Evolutionary conservation across 2,888 invertebrate species (phyloP).

Genomic region (Pristionchus japonicus): DNA sequence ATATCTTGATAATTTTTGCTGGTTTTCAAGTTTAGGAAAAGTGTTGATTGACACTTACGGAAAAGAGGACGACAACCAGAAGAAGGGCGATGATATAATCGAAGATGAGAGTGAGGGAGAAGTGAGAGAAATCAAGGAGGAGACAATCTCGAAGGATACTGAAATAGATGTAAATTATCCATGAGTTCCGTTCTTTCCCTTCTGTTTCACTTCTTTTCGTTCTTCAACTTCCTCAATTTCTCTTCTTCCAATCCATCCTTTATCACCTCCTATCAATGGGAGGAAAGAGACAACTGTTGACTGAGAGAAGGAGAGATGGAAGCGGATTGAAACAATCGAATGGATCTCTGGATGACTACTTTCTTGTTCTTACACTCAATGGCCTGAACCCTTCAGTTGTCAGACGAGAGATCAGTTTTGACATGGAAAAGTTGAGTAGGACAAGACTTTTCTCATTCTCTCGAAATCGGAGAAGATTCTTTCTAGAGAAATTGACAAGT

Average conservation of each 20-base stretch:
- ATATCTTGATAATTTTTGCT: neutral
- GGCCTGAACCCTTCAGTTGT: neutral
- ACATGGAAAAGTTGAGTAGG: neutral
- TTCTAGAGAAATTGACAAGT: neutral
- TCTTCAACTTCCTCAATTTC: neutral
- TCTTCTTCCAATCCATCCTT: slow-evolving; percentile 3
- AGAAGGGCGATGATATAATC: slow-evolving; percentile 69
- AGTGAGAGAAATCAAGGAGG: slow-evolving; percentile 68
- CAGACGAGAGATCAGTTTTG: neutral
- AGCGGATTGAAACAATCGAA: neutral
- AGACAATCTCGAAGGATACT: slow-evolving; percentile 68
- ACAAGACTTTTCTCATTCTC: neutral
- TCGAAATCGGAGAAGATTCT: slow-evolving; percentile 2
- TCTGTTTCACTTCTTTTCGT: neutral
- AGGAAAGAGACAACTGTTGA: neutral
- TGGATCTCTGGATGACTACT: neutral
- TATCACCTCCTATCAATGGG: slow-evolving; percentile 25
- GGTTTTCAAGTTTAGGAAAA: neutral
- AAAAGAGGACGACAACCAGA: slow-evolving; percentile 65
- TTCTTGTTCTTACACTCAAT: neutral
- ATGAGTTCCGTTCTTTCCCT: neutral
- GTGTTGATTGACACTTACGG: slow-evolving; percentile 56
- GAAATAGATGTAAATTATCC: slow-evolving; percentile 48
- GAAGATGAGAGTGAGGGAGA: slow-evolving; percentile 68
- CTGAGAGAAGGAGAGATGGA: neutral